Base-by-base conservation (phyloP, 2,888 invertebrate species). In the Corbicula japonica region DNA sequence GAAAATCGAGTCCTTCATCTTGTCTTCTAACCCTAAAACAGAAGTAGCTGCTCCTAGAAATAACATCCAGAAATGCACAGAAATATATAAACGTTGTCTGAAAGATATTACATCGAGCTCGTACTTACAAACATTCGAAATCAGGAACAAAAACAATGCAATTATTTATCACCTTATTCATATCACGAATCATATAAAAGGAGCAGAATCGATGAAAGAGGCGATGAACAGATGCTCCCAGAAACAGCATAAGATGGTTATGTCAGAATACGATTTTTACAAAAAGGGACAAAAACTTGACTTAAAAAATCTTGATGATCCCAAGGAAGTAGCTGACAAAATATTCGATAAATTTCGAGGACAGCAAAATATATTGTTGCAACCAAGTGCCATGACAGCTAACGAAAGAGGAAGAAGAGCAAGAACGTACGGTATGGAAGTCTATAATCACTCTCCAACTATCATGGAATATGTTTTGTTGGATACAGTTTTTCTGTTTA, bases 131-230 rank as follows among this genome's bases (percentile, higher is more conserved):
- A 50, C 35, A 15, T 65, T 65, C 34, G 65, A 34, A 48, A 50
- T 65, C 23, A 30, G 65, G 0, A 38, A 28, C 4, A 32, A 50
- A 32, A 34, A 26, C 0, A 65, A 65, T 28, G 34, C 35, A 15
- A 28, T 48, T 12, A 48, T 65, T 32, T 65, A 65, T 34, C 65
- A 65, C 35, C 26, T 65, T 21, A 38, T 38, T 18, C 52, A 34
- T 50, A 65, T 65, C 18, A 65, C 65, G 6, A 65, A 65, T 26
- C 65, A 65, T 38, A 34, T 50, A 0, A 52, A 34, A 34, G 65
- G 65, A 32, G n/a, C 52, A n/a, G 28, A 65, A 34, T 34, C 15
- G 1, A 65, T 65, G 65, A 65, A 65, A 23, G 48, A 48, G 21
- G 41, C 65, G 28, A 65, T 65, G 65, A 50, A 23, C 28, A 48